Evolutionary conservation across 1,140 invertebrate species (phyloP).

Genomic region (Drosophila ficusphila): DNA sequence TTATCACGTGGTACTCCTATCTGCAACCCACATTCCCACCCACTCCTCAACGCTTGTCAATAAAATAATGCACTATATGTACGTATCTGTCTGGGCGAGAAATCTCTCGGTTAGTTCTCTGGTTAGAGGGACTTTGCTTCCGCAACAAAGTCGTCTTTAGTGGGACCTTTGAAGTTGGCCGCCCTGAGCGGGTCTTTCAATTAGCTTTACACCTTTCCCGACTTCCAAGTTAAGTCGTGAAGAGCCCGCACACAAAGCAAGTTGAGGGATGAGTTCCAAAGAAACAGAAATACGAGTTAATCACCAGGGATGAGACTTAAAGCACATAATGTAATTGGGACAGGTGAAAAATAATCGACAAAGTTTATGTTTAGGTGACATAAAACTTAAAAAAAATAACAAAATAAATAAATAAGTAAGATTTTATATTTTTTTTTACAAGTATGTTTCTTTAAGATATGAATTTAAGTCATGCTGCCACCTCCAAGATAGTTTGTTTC

Average conservation of each 20-base stretch:
- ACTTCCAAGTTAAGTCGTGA: slow-evolving; percentile 32
- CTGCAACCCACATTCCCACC: slow-evolving; percentile 14
- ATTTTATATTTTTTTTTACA: too few species aligned
- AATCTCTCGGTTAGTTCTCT: slow-evolving; percentile 20
- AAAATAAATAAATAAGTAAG: background rate
- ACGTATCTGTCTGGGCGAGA: slow-evolving; percentile 7
- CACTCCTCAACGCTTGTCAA: slow-evolving; percentile 15
- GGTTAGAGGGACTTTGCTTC: slow-evolving; percentile 21
- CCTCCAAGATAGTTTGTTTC: slow-evolving; percentile 5
- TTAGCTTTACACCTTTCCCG: slow-evolving; percentile 62
- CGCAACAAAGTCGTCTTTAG: slow-evolving; percentile 57
- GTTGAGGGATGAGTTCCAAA: slow-evolving; percentile 38
- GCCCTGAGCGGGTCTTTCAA: slow-evolving; percentile 52
- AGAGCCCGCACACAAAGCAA: slow-evolving; percentile 55
- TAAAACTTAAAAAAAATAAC: background rate
- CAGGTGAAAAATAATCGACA: too few species aligned
- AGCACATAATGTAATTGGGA: background rate
- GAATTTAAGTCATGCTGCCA: slow-evolving; percentile 7
- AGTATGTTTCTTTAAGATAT: too few species aligned
- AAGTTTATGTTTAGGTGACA: too few species aligned
- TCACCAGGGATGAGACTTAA: slow-evolving; percentile 20
- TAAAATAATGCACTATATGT: slow-evolving; percentile 53
- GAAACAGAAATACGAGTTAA: slow-evolving; percentile 47
- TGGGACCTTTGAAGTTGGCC: slow-evolving; percentile 65
- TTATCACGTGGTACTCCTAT: slow-evolving; percentile 22